Conservation (phyloP, 2,113 vertebrate genomes). For the Vidua macroura region DNA sequence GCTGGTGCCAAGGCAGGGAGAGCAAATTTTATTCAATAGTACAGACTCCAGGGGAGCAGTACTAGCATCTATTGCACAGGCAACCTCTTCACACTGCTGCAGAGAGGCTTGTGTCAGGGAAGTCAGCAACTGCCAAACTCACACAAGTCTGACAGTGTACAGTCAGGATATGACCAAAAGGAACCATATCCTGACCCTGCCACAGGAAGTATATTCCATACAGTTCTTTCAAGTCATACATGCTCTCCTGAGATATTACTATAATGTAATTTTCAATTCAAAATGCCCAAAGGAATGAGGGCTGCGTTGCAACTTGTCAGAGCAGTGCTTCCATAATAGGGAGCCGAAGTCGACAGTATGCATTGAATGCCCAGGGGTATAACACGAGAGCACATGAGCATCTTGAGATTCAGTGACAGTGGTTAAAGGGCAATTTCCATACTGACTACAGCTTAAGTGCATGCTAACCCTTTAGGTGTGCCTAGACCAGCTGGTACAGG, state of each 20-base stretch:
- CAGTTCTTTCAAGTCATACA: background rate
- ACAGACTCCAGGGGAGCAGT: background rate
- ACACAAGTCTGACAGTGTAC: background rate
- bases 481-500: background rate
- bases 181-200: background rate
- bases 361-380: background rate
- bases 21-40: background rate
- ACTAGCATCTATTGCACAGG: background rate
- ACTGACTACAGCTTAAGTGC: background rate
- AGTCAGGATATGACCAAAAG: background rate
- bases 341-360: fast-evolving
- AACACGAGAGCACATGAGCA: fast-evolving
- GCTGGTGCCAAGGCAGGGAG: background rate
- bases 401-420: background rate
- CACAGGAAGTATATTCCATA: background rate
- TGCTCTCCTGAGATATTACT: background rate
- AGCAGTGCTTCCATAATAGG: background rate
- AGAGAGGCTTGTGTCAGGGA: background rate
- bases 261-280: background rate
- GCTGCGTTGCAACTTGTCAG: background rate
- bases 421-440: background rate
- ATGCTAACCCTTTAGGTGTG: background rate
- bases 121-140: background rate
- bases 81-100: background rate
- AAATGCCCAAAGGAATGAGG: background rate